Base-by-base conservation (phyloP, 2,888 invertebrate species). In the Eilema caniola region DNA sequence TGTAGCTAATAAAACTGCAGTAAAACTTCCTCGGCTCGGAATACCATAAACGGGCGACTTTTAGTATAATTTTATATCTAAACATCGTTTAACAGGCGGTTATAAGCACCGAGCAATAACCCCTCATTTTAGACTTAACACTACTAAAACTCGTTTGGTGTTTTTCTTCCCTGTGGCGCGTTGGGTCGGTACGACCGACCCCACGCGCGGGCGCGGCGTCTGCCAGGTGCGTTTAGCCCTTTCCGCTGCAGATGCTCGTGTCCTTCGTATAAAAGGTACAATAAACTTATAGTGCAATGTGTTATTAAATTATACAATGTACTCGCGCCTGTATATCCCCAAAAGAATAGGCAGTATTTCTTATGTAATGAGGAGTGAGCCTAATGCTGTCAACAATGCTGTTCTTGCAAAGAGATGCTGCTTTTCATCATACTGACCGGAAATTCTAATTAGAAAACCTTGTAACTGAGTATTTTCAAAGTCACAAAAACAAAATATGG, bases 201-300 rank as follows among this genome's bases (percentile, higher is more conserved):
- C 92, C 91, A 90, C 91, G 90, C 86, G 78, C 73, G 47, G 37
- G 61, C 56, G 57, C 69, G 47, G 47, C 69, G 88, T 84, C 90
- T 88, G 88, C 93, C 94, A 93, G 93, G 93, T 93, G 93, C 83
- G 87, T 74, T 84, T 80, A 78, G 84, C 87, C 88, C 90, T 88
- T 90, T 89, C 89, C 91, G 88, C 83, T 83, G 90, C 93, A 91
- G 91, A 91, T 92, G 92, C 75, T 70, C 56, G 71, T 61, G 28
- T 66, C 72, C 56, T 80, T 83, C 78, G 76, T 78, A 79, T 78
- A 28, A 63, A 63, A 69, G 69, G 82, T 83, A 80, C 85, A 74
- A 78, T 87, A 84, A 87, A 85, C 86, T 82, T 77, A 76, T 70
- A 64, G 56, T 64, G 67, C 59, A 56, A 23, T 74, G 56, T 71